Evolutionary conservation across 2,113 vertebrate species (phyloP), one percentile per base, ranked within the genome.

Genomic region (Cyanoramphus novaezelandiae): DNA sequence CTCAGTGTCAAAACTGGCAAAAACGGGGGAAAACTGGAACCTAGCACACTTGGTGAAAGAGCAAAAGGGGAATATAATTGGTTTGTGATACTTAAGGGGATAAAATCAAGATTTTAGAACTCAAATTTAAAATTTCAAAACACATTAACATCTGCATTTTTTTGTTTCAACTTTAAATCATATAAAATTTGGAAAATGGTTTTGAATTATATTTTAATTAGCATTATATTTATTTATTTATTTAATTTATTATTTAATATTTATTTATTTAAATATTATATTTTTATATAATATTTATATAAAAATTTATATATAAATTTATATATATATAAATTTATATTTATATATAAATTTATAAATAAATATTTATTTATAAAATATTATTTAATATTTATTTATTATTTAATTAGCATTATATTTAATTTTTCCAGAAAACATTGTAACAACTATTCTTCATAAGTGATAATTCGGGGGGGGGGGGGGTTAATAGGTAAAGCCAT

Each of bases 21-120:
- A 63, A 47, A 27, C 0, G 2, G 2, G 1, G 6, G 29, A 72
- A 69, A 59, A 29, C 2, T 50, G 2, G 28, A 35, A 60, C 27
- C 4, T 35, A 23, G 12, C 68, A 33, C 68, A 39, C 1, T 11
- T 50, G 4, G 20, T 79, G 23, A 59, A 78, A 74, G 10, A 35
- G 12, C 11, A 46, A 65, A 55, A 74, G 9, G 23, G 5, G 43
- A 82, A 31, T 41, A 8, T 17, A 65, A 47, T 46, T 23, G 2
- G 14, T 72, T 69, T 37, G 6, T 17, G 83, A 35, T 20, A 47
- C 0, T 43, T 47, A 43, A 4, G 6, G 37, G 72, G 2, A 62
- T 43, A 15, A 24, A 65, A 46, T 10, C 0, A 63, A 60, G 25
- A 43, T 52, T 80, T 69, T 43, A 57, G 6, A 49, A 77, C 0